Base-by-base conservation (phyloP, 2,797 vertebrate species). In the Novumbra hubbsi region DNA sequence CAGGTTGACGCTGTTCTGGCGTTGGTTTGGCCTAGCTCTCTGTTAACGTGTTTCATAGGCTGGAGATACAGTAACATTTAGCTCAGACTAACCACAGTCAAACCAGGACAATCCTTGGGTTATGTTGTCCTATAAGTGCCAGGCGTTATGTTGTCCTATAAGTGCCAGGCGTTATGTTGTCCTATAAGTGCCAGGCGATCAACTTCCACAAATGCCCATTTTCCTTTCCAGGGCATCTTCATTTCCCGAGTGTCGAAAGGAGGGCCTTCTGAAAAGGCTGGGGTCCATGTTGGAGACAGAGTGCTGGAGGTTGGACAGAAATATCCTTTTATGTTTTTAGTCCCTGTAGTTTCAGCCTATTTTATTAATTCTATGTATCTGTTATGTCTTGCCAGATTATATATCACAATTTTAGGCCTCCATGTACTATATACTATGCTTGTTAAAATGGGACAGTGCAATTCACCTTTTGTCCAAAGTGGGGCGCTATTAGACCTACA, bases 241-340 rank as follows among this genome's bases (percentile, higher is more conserved):
- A 93, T 93, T 82, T 91, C 95, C 19, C 84, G 86, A 52, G 89
- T 96, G 30, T 91, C 88, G 0, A 88, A 87, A 87, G 91, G 92
- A 27, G 93, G 92, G 1, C 85, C 91, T 0, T 87, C 91, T 57
- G 91, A 95, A 80, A 92, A 93, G 79, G 87, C 93, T 30, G 94
- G 91, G 0, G 3, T 94, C 78, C 90, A 92, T 66, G 81, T 91
- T 78, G 92, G 90, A 84, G 93, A 94, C 75, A 87, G 88, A 87
- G 75, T 86, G 50, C 60, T 94, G 75, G 94, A 96, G 92, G 93
- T 96, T 88, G 48, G 67, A 21, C 68, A 16, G 12, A 38, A 57
- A 16, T 24, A 27, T 55, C 28, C 73, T 57, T 3, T 52, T 1
- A 30, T 45, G 5, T 71, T 76, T 67, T 24, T 45, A 7, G 32